Evolutionary conservation across 2,113 vertebrate species (phyloP).

Genomic region (Oplegnathus fasciatus): DNA sequence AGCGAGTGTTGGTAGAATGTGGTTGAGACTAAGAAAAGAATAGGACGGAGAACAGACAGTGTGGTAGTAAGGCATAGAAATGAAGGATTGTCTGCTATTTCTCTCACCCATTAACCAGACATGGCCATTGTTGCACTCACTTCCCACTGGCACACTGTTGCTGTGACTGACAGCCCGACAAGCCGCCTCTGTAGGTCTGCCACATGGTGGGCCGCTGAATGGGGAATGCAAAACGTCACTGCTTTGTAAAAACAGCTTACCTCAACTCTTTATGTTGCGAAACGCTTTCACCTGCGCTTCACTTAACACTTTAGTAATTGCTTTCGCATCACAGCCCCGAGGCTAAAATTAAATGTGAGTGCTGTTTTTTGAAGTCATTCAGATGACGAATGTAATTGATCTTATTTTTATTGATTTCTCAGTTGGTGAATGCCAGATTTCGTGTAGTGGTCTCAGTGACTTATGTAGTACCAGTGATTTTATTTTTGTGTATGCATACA

Average conservation of each 20-base stretch:
- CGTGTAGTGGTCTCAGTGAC: slow-evolving; percentile 29
- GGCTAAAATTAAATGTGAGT: slow-evolving; percentile 28
- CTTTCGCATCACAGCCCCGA: slow-evolving; percentile 25
- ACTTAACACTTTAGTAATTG: slow-evolving; percentile 56
- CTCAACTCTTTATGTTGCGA: slow-evolving; percentile 64
- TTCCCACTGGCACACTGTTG: slow-evolving; percentile 80
- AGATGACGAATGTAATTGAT: slow-evolving; percentile 37
- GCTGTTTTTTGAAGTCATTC: slow-evolving; percentile 35
- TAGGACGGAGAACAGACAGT: slow-evolving; percentile 68
- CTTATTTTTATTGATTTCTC: slow-evolving; percentile 56
- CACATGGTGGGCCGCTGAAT: slow-evolving; percentile 82
- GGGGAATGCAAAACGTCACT: slow-evolving; percentile 62
- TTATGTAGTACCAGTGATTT: slow-evolving; percentile 3
- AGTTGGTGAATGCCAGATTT: slow-evolving; percentile 63
- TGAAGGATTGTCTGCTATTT: slow-evolving; percentile 74
- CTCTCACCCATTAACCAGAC: slow-evolving; percentile 84
- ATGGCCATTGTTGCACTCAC: slow-evolving; percentile 75
- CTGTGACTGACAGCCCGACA: slow-evolving; percentile 82
- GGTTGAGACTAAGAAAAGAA: slow-evolving; percentile 63
- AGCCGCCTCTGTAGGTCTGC: slow-evolving; percentile 75
- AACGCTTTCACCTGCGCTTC: slow-evolving; percentile 67
- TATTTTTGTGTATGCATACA: background rate
- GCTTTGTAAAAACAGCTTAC: slow-evolving; percentile 74
- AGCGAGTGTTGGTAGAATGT: slow-evolving; percentile 72
- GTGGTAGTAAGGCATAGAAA: slow-evolving; percentile 70